Evolutionary conservation across 2,797 vertebrate genomes (phyloP), one percentile per base, ranked within the genome.

Genomic region (Chanos chanos): DNA sequence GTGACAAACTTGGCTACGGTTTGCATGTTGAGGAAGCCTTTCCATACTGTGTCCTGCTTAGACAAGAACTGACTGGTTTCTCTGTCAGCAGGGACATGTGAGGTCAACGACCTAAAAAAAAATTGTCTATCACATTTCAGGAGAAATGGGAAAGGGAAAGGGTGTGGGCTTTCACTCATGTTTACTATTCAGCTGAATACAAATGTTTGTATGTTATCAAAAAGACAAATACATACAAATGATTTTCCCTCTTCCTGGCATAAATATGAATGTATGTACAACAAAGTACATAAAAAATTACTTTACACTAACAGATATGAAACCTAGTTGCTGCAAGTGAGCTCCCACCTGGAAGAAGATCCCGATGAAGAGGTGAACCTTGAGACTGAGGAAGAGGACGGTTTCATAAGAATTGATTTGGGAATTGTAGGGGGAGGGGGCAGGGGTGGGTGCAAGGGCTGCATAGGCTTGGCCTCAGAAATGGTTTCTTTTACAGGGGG

Each of bases 1-100:
- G 94, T 96, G 77, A 94, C 92, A 83, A 99, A 98, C 80, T 98
- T 99, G 18, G 96, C 92, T 55, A 99, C 94, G 5, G 86, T 90
- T 3, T 95, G 89, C 97, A 99, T 98, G 83, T 96, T 98, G 71
- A 99, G 90, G 74, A 98, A 99, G 66, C 97, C 97, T 89, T 98
- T 99, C 97, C 97, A 99, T 64, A 97, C 70, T 19, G 92, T 88
- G 66, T 80, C 90, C 77, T 94, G 91, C 39, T 92, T 95, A 44
- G 93, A 90, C 37, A 97, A 86, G 54, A 96, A 98, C 66, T 89
- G 77, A 31, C 83, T 68, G 0, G 94, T 96, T 40, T 93, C 93
- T 8, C 85, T 88, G 71, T 92, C 90, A 33, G 83, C 78, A 49
- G 89, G 81, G 1, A 88, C 85, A 45, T 84, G 84, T 5, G 89